Evolutionary conservation across 2,113 vertebrate species (phyloP).

Genomic region (Acrocephalus kingi): DNA sequence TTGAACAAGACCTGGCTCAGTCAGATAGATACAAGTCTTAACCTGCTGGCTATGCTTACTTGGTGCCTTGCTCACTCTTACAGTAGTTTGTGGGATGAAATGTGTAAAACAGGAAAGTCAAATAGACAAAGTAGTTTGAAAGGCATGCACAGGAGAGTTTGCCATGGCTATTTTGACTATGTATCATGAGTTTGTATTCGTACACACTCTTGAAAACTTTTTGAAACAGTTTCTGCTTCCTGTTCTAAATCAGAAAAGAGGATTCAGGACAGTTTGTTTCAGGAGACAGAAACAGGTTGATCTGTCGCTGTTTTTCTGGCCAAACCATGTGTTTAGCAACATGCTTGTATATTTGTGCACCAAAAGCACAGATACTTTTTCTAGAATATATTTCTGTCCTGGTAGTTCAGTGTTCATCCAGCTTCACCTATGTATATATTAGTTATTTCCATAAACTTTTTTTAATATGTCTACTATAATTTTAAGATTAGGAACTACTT

Average conservation of each 20-base stretch:
- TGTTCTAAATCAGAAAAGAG: neutral
- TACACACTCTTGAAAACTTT: neutral
- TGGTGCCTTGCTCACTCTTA: neutral
- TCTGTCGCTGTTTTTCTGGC: neutral
- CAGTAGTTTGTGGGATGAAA: neutral
- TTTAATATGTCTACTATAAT: neutral
- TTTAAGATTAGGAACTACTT: neutral
- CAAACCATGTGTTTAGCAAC: neutral
- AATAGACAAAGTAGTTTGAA: neutral
- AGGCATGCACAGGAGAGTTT: neutral
- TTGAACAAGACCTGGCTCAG: neutral
- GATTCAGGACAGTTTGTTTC: neutral
- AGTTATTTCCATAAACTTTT: neutral
- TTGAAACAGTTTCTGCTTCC: neutral
- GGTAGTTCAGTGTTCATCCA: neutral
- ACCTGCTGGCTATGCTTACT: neutral
- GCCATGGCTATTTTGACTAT: neutral
- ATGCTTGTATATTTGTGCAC: neutral
- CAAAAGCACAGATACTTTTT: neutral
- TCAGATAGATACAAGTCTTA: neutral
- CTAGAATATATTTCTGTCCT: neutral
- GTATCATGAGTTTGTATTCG: neutral
- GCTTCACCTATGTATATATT: neutral
- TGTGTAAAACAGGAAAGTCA: neutral
- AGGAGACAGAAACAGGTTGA: neutral